Base-by-base conservation (phyloP, 2,113 vertebrate genomes). In the Ctenomys sociabilis region DNA sequence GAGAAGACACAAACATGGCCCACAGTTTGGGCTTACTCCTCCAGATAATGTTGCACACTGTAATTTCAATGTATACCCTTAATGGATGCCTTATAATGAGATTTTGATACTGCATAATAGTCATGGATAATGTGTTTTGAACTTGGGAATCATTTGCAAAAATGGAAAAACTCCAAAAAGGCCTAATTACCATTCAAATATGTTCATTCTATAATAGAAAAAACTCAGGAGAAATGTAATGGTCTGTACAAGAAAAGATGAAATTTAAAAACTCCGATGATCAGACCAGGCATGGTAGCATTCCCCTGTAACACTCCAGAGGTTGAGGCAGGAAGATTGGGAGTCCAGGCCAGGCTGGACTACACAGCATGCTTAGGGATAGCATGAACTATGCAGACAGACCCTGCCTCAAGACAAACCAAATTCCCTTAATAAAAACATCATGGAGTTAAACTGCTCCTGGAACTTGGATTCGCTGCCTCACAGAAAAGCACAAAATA, bases 401-500 rank as follows among this genome's bases (percentile, higher is more conserved):
- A 35, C 16, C 8, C 8, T 80, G 16, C 7, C 45, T 49, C 30
- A 54, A 52, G 32, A 35, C 28, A 35, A 35, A 21, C 16, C 35
- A 80, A 45, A 78, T 32, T 32, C 3, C 16, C 17, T 35, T 35
- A 52, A 35, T 26, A 52, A 80, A 52, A 32, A 80, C 13, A 66
- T 86, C 73, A 85, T 2, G 63, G 63, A 83, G 3, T 59, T 66
- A 95, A 75, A 40, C 26, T 87, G 86, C 24, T 89, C 8, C 40
- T 70, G n/a, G 40, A 59, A 12, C 32, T 90, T 73, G 17, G 54
- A 68, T 40, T 86, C 12, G 3, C 9, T 78, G 68, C 54, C 85
- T 91, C 17, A 73, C 57, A 73, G 88, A 66, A 90, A 88, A 84
- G 3, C 93, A 92, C 30, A 96, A 70, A 85, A 49, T 73, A 86